Percentiles rank a stretch among this genome's conserved stretches.
These are phyloP conservation scores for Papilio aristodemus DNA, from an alignment of 1,140 invertebrate species.

Conservation along the genomic window DNA sequence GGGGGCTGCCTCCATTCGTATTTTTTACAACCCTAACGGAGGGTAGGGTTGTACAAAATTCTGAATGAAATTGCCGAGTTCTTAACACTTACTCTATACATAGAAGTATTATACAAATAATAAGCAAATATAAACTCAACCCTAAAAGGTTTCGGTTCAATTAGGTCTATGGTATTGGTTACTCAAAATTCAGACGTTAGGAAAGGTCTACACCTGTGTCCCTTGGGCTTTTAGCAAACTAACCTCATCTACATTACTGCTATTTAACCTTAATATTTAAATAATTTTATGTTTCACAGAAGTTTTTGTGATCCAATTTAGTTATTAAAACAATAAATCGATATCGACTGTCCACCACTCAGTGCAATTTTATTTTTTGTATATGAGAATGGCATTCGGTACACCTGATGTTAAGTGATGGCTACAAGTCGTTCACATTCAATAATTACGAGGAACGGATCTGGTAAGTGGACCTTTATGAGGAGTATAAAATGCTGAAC, in stretches of 20 bases:
- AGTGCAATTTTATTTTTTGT: too few relatives aligned
- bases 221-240: slow-evolving; percentile 5
- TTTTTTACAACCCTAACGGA: too few relatives aligned
- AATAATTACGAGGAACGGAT: too few relatives aligned
- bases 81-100: too few relatives aligned
- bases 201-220: slow-evolving; percentile 27
- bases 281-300: background rate
- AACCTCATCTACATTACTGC: background rate
- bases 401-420: too few relatives aligned
- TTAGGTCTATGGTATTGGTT: slow-evolving; percentile 22
- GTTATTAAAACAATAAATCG: background rate
- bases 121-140: background rate
- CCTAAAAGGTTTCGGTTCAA: slow-evolving; percentile 5
- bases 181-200: slow-evolving; percentile 3
- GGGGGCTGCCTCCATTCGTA: too few relatives aligned
- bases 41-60: too few relatives aligned
- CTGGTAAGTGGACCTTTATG: too few relatives aligned
- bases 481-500: too few relatives aligned
- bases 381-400: too few relatives aligned
- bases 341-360: background rate
- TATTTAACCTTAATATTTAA: slow-evolving; percentile 3
- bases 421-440: too few relatives aligned
- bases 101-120: background rate
- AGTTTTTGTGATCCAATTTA: background rate
- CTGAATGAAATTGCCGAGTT: too few relatives aligned